Evolutionary conservation across 2,113 vertebrate species (phyloP).

Genomic region (Ploceus nigricollis): DNA sequence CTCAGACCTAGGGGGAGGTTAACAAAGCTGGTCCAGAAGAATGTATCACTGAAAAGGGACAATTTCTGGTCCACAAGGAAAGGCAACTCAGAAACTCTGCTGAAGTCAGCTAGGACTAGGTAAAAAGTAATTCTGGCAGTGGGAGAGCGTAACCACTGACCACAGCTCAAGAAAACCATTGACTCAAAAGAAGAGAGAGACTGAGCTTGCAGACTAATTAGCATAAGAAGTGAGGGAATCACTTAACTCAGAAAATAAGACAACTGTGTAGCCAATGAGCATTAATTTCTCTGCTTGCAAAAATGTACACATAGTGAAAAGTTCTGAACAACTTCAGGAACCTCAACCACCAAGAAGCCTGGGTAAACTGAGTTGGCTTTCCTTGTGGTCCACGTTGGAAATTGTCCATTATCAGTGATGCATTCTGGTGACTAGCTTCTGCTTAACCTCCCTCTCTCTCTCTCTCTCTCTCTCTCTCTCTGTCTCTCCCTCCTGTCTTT

Average conservation of each 20-base stretch:
- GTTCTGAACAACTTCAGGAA: neutral
- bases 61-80: neutral
- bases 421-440: neutral
- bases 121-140: neutral
- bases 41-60: neutral
- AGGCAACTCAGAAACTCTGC: neutral
- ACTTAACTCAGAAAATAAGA: no score
- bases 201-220: neutral
- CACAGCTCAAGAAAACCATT: neutral
- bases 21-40: neutral
- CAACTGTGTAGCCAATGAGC: neutral
- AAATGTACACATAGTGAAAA: neutral
- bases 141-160: neutral
- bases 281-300: neutral
- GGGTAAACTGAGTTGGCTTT: neutral
- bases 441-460: neutral
- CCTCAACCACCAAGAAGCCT: fast-evolving
- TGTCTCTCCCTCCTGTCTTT: no score
- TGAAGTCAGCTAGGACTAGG: neutral
- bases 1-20: neutral
- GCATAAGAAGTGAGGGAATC: neutral
- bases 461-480: no score
- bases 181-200: neutral
- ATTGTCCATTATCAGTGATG: neutral
- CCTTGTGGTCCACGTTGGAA: neutral